Evolutionary conservation across 1,140 invertebrate genomes (phyloP).

Genomic region (Capitella teleta): DNA sequence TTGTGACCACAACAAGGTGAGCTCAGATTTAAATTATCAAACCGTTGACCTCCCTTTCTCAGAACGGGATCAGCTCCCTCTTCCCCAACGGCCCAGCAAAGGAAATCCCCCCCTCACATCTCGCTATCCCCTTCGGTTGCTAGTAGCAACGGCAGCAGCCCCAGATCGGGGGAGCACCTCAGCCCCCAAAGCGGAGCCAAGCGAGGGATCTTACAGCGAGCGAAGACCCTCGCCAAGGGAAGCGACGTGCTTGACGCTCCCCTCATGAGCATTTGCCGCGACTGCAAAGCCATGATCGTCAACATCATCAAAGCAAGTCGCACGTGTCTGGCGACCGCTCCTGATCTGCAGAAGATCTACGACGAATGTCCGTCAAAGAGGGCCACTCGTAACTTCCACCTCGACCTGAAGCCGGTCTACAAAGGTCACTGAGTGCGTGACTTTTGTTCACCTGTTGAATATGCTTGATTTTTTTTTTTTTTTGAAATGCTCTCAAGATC

Average conservation of each 20-base stretch:
- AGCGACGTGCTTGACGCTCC: slow-evolving; percentile 49
- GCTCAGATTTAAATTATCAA: neutral
- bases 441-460: too few species aligned
- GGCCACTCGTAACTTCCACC: slow-evolving; percentile 3
- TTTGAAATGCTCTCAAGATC: too few species aligned
- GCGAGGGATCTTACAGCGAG: slow-evolving; percentile 20
- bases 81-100: neutral
- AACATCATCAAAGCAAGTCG: slow-evolving; percentile 64
- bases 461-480: too few species aligned
- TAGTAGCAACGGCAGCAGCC: neutral
- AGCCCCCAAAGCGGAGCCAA: slow-evolving; percentile 17
- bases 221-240: slow-evolving; percentile 23
- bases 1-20: neutral
- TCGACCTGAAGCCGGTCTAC: slow-evolving; percentile 7
- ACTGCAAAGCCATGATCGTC: slow-evolving; percentile 85
- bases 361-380: slow-evolving; percentile 1
- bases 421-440: too few species aligned
- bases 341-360: neutral
- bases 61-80: neutral
- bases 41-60: neutral
- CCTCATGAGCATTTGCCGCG: slow-evolving; percentile 78
- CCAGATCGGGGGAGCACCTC: slow-evolving; percentile 28
- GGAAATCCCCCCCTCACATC: neutral
- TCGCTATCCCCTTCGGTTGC: neutral
- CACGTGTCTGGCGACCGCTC: slow-evolving; percentile 10